Base-by-base conservation (phyloP, 2,797 vertebrate genomes). In the Thaleichthys pacificus region DNA sequence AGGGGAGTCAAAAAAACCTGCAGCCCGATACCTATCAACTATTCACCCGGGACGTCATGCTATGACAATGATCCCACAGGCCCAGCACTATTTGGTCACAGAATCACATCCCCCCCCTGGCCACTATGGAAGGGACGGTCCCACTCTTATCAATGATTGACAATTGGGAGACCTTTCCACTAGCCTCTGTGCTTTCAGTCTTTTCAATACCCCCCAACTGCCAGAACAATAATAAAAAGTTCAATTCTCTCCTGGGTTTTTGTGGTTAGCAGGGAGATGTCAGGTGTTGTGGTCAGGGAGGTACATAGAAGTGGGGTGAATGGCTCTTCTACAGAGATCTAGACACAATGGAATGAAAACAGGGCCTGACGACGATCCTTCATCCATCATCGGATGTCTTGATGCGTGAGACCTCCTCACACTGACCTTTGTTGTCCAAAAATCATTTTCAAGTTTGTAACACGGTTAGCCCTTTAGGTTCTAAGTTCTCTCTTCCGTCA, bases 161-260 rank as follows among this genome's bases (percentile, higher is more conserved):
- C 87, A 90, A 91, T 70, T 84, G 82, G 86, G 76, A 71, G 91
- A 93, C 56, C 72, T 89, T 94, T 94, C 92, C 89, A 93, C 90
- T 80, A 77, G 32, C 68, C 86, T 91, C 90, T 91, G 86, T 89
- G 91, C 82, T 88, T 92, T 92, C 84, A 82, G 77, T 73, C 85
- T 4, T 77, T 80, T 80, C 49, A 79, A 71, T 56, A 17, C 61
- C 77, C 26, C 69, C 76, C 74, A 82, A 35, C 35, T 66, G 60
- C 82, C 67, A 81, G 79, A 83, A 86, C 61, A 76, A 69, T n/a
- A 73, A 74, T 61, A 67, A 71, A 66, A 74, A 26, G 28, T 61
- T 62, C 61, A 47, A 51, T 54, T 67, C 76, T 74, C 60, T 64
- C 73, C 58, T 74, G 74, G 76, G 56, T 66, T 66, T 61, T 76